phyloP scores from a whole-genome alignment of 2,113 vertebrate genomes.

The Phrynocephalus versicolor region DNA sequence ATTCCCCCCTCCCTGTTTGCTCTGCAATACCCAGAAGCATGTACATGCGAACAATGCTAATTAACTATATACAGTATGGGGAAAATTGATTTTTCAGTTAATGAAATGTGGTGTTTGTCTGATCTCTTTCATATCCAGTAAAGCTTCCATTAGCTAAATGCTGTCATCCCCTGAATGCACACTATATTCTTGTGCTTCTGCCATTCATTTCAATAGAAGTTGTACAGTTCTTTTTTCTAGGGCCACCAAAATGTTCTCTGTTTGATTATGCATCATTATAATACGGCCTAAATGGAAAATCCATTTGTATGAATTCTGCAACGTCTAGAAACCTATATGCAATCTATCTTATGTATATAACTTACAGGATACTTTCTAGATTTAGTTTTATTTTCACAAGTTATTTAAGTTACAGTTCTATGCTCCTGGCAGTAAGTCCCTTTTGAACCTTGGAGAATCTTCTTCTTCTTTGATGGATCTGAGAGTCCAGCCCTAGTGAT shows the following conservation, averaged over 20 bases:
- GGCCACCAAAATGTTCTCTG: neutral
- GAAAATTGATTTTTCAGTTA: conserved; percentile 1
- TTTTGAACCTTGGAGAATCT: too few relatives aligned
- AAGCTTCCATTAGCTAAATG: neutral
- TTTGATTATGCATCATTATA: neutral
- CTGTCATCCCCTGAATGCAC: neutral
- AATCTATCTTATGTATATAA: neutral
- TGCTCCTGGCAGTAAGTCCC: neutral
- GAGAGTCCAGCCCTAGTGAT: too few relatives aligned
- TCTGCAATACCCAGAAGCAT: neutral
- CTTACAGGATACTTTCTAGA: neutral
- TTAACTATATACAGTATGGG: neutral
- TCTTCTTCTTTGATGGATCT: too few relatives aligned
- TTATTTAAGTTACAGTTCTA: neutral
- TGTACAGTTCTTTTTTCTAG: neutral
- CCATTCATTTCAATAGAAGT: neutral
- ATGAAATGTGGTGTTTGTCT: neutral
- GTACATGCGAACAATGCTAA: conserved; percentile 6
- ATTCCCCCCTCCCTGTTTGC: conserved; percentile 15
- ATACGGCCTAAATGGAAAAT: neutral
- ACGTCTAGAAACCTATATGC: neutral
- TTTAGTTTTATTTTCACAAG: neutral
- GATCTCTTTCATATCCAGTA: accelerated
- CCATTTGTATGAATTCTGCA: neutral
- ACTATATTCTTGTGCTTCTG: neutral